Conservation (phyloP, 2,113 vertebrate genomes). For the Garra rufa region DNA sequence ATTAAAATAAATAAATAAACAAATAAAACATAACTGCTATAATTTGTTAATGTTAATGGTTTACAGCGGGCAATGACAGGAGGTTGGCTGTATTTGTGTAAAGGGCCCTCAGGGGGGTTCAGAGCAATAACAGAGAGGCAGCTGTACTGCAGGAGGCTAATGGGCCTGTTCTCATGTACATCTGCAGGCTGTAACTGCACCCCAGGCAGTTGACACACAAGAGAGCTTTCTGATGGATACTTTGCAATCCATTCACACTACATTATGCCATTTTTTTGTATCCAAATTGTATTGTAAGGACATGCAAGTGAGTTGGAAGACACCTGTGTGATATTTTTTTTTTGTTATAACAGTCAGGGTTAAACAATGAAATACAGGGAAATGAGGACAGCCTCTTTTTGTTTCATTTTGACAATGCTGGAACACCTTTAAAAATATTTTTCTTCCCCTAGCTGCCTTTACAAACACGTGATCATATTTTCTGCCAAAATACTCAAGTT, state of each 20-base stretch:
- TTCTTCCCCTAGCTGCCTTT: background rate
- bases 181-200: slow-evolving; percentile 41
- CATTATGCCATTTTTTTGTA: background rate
- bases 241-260: background rate
- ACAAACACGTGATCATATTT: background rate
- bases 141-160: slow-evolving; percentile 39
- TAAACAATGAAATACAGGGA: slow-evolving; percentile 22
- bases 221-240: slow-evolving; percentile 18
- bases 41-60: background rate
- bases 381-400: slow-evolving; percentile 33
- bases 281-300: background rate
- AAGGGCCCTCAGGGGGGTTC: slow-evolving; percentile 6
- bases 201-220: slow-evolving; percentile 14
- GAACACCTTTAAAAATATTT: slow-evolving; percentile 37
- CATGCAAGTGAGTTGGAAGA: slow-evolving; percentile 33
- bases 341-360: background rate
- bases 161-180: slow-evolving; percentile 39
- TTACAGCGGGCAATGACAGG: background rate
- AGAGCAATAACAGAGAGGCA: slow-evolving; percentile 26
- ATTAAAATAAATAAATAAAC: background rate
- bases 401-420: slow-evolving; percentile 47
- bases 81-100: slow-evolving; percentile 24
- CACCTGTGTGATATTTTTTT: slow-evolving; percentile 6
- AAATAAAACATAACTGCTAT: background rate
- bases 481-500: background rate